Base-by-base conservation (phyloP, 2,888 invertebrate genomes). In the Synergus gifuensis region DNA sequence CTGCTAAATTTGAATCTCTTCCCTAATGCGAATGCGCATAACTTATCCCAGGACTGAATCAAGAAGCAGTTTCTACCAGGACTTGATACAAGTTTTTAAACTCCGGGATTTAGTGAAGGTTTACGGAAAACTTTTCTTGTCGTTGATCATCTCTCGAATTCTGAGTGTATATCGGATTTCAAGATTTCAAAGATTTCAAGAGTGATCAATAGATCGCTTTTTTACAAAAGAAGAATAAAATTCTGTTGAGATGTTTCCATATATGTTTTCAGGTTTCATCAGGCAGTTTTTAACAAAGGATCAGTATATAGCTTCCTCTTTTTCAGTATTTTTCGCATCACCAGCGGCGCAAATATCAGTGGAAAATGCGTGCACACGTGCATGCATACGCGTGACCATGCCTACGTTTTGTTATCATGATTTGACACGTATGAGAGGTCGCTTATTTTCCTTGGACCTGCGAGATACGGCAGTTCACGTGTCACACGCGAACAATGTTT, bases 401-500 rank as follows among this genome's bases (percentile, higher is more conserved):
- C 60, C 60, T 60, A 22, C 18, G 22, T 60, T 60, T 60, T 18
- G 60, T 60, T 60, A 60, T 60, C 60, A 12, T 60, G 60, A 60
- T 22, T 18, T 9, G 60, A 60, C 60, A 60, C 22, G 60, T 60
- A 60, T 12, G 9, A 60, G 58, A 18, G 22, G 60, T 60, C 22
- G 22, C 60, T 12, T 60, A 22, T 60, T 60, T 60, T 60, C 60
- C 60, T 60, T 60, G 22, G 22, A 22, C 60, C 12, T 22, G 11
- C 60, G 22, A 60, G 60, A 60, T 60, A 60, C 60, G 60, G 11
- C 12, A 60, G 60, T 60, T 60, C 22, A 60, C 60, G 60, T 60
- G 60, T 12, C 60, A 22, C 60, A 60, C 60, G 60, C 60, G 9
- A 60, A 22, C 60, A 12, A 60, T 22, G 18, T 60, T 36, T 60